These are phyloP conservation scores for Eulemur macaco DNA, from an alignment of 2,113 vertebrate genomes.

Conservation along the genomic window DNA sequence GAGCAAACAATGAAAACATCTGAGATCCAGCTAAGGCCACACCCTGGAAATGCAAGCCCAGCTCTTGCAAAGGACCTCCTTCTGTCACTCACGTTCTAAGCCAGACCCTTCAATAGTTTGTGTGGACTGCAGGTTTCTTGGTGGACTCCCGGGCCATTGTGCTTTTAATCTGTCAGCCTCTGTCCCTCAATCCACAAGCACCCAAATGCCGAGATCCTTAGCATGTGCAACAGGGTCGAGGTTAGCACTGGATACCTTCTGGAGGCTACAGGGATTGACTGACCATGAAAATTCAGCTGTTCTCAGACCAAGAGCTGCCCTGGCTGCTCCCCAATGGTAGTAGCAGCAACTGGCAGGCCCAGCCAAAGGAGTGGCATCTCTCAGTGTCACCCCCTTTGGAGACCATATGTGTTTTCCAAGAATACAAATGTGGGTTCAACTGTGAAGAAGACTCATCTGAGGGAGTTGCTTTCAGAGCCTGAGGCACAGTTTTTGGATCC, in stretches of 20 bases:
- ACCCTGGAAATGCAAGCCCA: neutral
- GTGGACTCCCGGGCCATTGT: constrained; percentile 23
- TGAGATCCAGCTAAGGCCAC: neutral
- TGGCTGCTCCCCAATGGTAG: constrained; percentile 64
- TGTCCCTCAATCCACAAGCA: neutral
- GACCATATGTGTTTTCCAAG: neutral
- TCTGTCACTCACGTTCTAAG: neutral
- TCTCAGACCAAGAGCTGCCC: neutral
- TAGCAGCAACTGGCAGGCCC: neutral
- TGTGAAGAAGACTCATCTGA: neutral
- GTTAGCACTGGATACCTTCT: neutral
- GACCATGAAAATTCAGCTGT: constrained; percentile 36
- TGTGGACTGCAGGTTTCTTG: constrained; percentile 40
- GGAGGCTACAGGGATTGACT: constrained; percentile 30
- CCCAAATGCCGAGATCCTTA: neutral
- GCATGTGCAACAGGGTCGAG: neutral
- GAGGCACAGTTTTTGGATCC: neutral
- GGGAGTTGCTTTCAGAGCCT: neutral
- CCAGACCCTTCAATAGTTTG: constrained; percentile 36
- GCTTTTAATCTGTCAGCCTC: constrained; percentile 19
- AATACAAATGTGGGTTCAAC: neutral
- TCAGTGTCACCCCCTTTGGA: neutral
- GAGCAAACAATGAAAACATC: constrained; percentile 54
- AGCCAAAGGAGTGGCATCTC: neutral
- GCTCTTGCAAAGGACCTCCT: neutral